Percentiles rank a stretch among this genome's conserved stretches.
phyloP scores from a whole-genome alignment of 2,888 invertebrate genomes.

The Sphaeridia pumilis region DNA sequence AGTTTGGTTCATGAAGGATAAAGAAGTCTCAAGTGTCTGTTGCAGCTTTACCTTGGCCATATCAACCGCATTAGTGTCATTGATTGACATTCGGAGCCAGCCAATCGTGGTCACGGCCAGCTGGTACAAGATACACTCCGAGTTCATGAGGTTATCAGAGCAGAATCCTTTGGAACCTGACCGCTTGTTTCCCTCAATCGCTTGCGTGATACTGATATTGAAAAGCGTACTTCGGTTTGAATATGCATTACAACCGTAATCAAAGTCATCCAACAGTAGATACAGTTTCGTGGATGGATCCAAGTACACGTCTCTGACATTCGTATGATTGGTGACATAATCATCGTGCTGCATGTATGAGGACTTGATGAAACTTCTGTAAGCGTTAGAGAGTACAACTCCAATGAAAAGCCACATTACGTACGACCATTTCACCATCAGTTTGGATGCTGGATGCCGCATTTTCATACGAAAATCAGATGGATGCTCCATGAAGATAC shows the following conservation, averaged over 20 bases:
- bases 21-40: background rate
- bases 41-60: background rate
- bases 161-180: background rate
- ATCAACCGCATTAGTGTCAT: background rate
- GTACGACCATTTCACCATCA: background rate
- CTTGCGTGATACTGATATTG: background rate
- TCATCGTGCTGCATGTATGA: background rate
- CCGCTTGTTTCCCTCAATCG: background rate
- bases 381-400: background rate
- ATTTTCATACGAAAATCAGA: background rate
- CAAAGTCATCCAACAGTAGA: background rate
- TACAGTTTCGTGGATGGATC: background rate
- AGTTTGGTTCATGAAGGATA: background rate
- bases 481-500: background rate
- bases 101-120: background rate
- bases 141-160: background rate
- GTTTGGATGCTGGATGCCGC: background rate
- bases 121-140: background rate
- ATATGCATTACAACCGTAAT: background rate
- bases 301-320: background rate
- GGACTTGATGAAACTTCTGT: background rate
- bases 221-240: background rate
- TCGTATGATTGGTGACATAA: background rate
- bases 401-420: background rate
- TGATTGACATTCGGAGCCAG: background rate